Base-by-base conservation (phyloP, 2,113 vertebrate species). In the Amblyopsis rosae region DNA sequence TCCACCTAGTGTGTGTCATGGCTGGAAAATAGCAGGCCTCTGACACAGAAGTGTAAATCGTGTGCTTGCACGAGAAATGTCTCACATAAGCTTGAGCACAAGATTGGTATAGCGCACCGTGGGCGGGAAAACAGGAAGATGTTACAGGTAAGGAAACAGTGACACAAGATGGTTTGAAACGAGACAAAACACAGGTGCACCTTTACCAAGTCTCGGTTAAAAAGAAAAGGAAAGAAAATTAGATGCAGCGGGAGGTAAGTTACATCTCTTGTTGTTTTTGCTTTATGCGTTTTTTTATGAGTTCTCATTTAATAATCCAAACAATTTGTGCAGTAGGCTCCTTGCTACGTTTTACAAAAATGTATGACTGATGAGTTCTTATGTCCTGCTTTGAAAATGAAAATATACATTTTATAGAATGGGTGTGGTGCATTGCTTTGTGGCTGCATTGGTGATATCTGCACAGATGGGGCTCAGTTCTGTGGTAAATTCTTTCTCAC, bases 121-220 rank as follows among this genome's bases (percentile, higher is more conserved):
- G 79, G 79, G 82, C 67, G 81, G 62, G 32, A 56, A 56, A 59
- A 12, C 70, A 77, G 76, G 79, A 81, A 82, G 75, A 77, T 59
- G 41, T 73, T 64, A 35, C 83, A 88, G 82, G 78, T 83, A 82
- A 89, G 86, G 87, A 91, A 90, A 92, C 11, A 62, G 58, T 90
- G 85, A 91, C 70, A 78, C 77, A 59, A 32, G 63, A 72, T 56
- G 72, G 67, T 58, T 48, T 61, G 59, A 79, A 54, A 62, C 68
- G 75, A 10, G 65, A 62, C 63, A 62, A 62, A 56, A 59, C 47
- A 54, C 10, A 69, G 56, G 53, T 65, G 58, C 75, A 76, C 67
- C 74, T 79, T 69, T 9, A 76, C 65, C 62, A 77, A 78, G 62
- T 77, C 62, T 58, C 0, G 12, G 3, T 58, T 33, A 72, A 73